Base-by-base conservation (phyloP, 2,797 vertebrate species). In the Triplophysa yarkandensis region DNA sequence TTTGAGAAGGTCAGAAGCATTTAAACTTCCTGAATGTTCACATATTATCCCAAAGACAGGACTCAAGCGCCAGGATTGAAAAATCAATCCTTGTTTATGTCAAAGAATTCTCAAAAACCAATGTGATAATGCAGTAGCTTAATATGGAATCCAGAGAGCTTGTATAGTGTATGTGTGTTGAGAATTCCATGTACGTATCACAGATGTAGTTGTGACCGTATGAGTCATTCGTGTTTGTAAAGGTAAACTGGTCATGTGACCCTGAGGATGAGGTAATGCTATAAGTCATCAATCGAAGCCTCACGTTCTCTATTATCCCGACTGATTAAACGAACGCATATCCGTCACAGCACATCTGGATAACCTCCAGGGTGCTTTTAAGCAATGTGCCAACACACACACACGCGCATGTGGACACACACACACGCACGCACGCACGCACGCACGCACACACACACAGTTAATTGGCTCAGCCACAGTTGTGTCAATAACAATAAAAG, bases 181-280 rank as follows among this genome's bases (percentile, higher is more conserved):
- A 4, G 36, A 7, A 23, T 69, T 19, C 66, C 25, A 46, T 39
- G n/a, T 17, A 43, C n/a, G 34, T 27, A 64, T 66, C 21, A 63
- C 60, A 54, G 64, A 46, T 58, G 68, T 76, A 77, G 68, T 67
- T 83, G 83, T 68, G 70, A 13, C 67, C n/a, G 67, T 30, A 41
- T 88, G 87, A 88, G 80, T 87, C 87, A 88, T 62, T 67, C 61
- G 11, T 23, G 58, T 61, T 65, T 62, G 68, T 25, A 27, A 69
- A 65, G 70, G 76, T 71, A 77, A 76, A 43, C 43, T 66, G 57
- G 63, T 76, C 81, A 82, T 41, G 77, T 80, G 86, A 85, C 79
- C 68, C 14, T 4, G 4, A 23, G 77, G 84, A 89, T 94, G 93
- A 94, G 89, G 91, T 93, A 91, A 94, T 92, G 88, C 88, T 82